phyloP scores from a whole-genome alignment of 2,113 vertebrate species.

The Paraplagusia blochii region DNA sequence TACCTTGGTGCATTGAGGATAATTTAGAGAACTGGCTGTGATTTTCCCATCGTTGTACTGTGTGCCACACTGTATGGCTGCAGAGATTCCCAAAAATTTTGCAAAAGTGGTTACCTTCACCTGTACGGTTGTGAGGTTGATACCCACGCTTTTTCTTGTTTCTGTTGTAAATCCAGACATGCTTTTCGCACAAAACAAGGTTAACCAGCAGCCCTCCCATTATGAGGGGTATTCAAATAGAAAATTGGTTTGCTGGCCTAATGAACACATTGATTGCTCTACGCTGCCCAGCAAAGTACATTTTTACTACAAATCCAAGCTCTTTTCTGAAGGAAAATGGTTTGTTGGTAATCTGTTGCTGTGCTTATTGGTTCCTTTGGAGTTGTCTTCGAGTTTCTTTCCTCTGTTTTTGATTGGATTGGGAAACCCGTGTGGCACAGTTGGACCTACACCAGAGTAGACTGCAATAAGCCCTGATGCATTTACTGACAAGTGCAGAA shows the following conservation, averaged over 20 bases:
- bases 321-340: not conserved
- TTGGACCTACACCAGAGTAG: constrained; percentile 47
- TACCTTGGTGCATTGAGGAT: constrained; percentile 59
- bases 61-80: constrained; percentile 46
- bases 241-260: constrained; percentile 45
- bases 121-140: constrained; percentile 10
- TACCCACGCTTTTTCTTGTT: not conserved
- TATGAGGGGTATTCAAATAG: constrained; percentile 47
- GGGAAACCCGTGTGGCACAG: constrained; percentile 51
- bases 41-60: constrained; percentile 69
- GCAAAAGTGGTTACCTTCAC: constrained; percentile 29
- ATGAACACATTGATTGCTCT: constrained; percentile 38
- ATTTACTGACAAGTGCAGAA: constrained; percentile 60
- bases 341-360: not conserved
- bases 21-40: constrained; percentile 55
- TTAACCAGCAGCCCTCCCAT: constrained; percentile 42
- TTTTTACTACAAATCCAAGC: constrained; percentile 5
- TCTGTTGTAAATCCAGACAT: not conserved
- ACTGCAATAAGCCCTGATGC: constrained; percentile 59
- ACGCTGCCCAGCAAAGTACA: constrained; percentile 6
- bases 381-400: constrained; percentile 38
- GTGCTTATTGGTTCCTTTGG: constrained; percentile 16
- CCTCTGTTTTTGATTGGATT: constrained; percentile 14
- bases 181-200: constrained; percentile 34
- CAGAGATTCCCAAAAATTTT: constrained; percentile 43